Evolutionary conservation across 2,888 invertebrate species (phyloP), one percentile per base, ranked within the genome.

Genomic region (Orthosia incerta): DNA sequence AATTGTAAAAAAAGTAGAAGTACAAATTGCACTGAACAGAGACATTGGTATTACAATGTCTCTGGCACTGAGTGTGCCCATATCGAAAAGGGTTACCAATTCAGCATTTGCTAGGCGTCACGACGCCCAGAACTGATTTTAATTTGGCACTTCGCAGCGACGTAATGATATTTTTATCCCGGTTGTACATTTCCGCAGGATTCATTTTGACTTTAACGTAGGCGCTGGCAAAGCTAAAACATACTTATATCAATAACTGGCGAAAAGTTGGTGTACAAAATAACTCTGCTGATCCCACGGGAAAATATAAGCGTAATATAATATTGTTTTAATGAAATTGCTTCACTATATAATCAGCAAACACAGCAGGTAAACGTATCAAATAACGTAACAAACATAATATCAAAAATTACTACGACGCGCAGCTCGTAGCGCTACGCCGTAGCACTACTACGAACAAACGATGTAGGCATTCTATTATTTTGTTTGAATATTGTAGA

Each of bases 341-440:
- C n/a, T 39, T n/a, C 1, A 20, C 12, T 45, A 45, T 45, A 51
- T 45, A 26, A 53, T 20, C 26, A 13, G 15, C 4, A 20, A 51
- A 61, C 13, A 66, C 13, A 60, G 61, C 60, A 64, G 18, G 23
- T 18, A 20, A 53, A 55, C n/a, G 18, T 55, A 63, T 66, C 26
- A 63, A 72, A 57, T 57, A 59, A 4, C 57, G 3, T 45, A n/a
- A 20, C 13, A 18, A 50, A 45, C 45, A 50, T 48, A 59, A 56
- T 62, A 62, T 62, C 18, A 68, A 31, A 67, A n/a, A n/a, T 55
- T 20, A 55, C 51, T 45, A 60, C 66, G 46, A 16, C 79, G 20
- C 71, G 82, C 81, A 71, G 82, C 45, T 5, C 72, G 75, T 79
- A 75, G 75, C 75, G 82, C 85, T 82, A 84, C 82, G 82, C 60